Evolutionary conservation across 2,113 vertebrate species (phyloP), one percentile per base, ranked within the genome.

Genomic region (Erinaceus europaeus): DNA sequence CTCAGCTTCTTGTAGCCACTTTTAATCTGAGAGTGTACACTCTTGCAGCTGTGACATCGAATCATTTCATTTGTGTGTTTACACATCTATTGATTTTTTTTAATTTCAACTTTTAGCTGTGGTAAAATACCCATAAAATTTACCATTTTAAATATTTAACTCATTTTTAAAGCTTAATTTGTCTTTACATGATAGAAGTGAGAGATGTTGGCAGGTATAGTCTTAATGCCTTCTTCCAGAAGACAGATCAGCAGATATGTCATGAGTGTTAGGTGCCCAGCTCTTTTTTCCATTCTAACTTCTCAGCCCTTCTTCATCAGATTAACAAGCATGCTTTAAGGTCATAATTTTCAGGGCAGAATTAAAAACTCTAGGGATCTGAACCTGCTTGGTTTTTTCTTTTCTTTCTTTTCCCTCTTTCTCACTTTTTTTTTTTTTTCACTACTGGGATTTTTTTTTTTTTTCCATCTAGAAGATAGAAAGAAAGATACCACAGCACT

Each of bases 21-120:
- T 48, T 32, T 3, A 34, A 34, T 62, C 29, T 36, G 14, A 36
- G 8, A 27, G 48, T 25, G n/a, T 21, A 12, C 7, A 8, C 52
- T 44, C 75, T 3, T 5, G 34, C 4, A 36, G 18, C 44, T 3
- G 0, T 12, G 34, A n/a, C n/a, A 1, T 23, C 1, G 1, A 53
- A 4, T 36, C 27, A 14, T n/a, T 50, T 74, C 18, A 23, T 59
- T 17, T 11, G 23, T 38, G 29, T 62, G 44, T 57, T 44, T 46
- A 9, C 2, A 59, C 4, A 20, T 32, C 44, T 17, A 53, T 34
- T 29, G 12, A 25, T 27, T 20, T 50, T 72, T 55, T 50, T 72
- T 23, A n/a, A 11, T 32, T 69, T 67, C n/a, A n/a, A 29, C 59
- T 50, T 71, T 76, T 77, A 62, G 23, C 73, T 64, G 18, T 40